Conservation (phyloP, 2,797 vertebrate genomes). For the Pseudomugil tenellus region DNA sequence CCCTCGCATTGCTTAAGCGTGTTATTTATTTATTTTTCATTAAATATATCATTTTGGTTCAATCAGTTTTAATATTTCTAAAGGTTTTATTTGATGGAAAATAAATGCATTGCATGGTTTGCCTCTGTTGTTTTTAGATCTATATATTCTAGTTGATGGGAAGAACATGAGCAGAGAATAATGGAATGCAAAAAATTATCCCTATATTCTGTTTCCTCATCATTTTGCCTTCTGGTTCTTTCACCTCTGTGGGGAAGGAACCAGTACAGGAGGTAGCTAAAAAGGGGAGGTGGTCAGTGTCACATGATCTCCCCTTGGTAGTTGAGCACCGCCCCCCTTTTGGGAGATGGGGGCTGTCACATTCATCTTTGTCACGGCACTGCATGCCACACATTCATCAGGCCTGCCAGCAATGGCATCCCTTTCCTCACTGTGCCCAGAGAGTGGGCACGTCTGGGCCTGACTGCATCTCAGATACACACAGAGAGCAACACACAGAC, state of each 20-base stretch:
- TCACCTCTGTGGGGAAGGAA: conserved; percentile 49
- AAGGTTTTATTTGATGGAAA: conserved; percentile 31
- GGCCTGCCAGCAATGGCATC: conserved; percentile 83
- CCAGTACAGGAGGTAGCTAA: conserved; percentile 55
- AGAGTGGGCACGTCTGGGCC: conserved; percentile 82
- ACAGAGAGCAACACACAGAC: conserved; percentile 80
- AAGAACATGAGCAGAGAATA: conserved; percentile 6
- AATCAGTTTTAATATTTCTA: conserved; percentile 43
- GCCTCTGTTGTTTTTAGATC: conserved; percentile 14
- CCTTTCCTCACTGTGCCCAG: conserved; percentile 80
- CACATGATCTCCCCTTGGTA: conserved; percentile 74
- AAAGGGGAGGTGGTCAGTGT: conserved; percentile 65
- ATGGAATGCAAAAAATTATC: conserved; percentile 22
- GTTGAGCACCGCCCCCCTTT: conserved; percentile 73
- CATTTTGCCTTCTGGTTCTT: conserved; percentile 28
- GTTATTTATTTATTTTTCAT: conserved; percentile 52
- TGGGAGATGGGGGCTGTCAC: conserved; percentile 80
- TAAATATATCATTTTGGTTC: conserved; percentile 51
- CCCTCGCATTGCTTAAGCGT: conserved; percentile 58
- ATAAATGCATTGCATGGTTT: conserved; percentile 20
- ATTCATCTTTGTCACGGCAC: conserved; percentile 88
- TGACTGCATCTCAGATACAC: conserved; percentile 83
- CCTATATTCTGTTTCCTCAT: conserved; percentile 25
- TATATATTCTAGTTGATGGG: conserved; percentile 18
- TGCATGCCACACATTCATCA: conserved; percentile 86